Conservation (phyloP, 2,797 vertebrate genomes). For the Typhlichthys subterraneus region DNA sequence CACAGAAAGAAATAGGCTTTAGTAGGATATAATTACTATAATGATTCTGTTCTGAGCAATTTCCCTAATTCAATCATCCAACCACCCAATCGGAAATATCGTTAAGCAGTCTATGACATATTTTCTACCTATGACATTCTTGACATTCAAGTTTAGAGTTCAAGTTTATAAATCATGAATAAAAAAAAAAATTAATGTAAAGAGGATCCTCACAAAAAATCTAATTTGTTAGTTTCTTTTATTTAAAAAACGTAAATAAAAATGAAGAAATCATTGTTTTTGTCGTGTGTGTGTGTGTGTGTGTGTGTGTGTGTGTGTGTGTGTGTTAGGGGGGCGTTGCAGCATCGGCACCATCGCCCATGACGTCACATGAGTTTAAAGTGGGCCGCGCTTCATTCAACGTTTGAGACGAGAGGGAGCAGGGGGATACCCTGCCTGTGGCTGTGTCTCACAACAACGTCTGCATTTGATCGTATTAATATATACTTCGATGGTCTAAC, state of each 20-base stretch:
- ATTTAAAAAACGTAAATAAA: background rate
- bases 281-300: background rate
- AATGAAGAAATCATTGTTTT: background rate
- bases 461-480: slow-evolving; percentile 19
- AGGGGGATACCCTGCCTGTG: slow-evolving; percentile 30
- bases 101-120: slow-evolving; percentile 2
- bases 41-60: slow-evolving; percentile 61
- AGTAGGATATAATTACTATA: slow-evolving; percentile 55
- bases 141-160: too few species aligned
- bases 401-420: slow-evolving; percentile 51
- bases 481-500: too few species aligned
- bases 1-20: slow-evolving; percentile 47
- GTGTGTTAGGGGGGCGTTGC: slow-evolving; percentile 8
- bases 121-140: too few species aligned
- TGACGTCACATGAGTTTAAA: slow-evolving; percentile 85
- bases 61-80: slow-evolving; percentile 26
- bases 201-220: too few species aligned
- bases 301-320: background rate
- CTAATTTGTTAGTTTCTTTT: too few species aligned
- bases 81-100: slow-evolving; percentile 28
- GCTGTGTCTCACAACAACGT: slow-evolving; percentile 18
- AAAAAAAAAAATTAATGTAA: too few species aligned
- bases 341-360: slow-evolving; percentile 48
- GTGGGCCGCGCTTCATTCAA: slow-evolving; percentile 78
- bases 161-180: too few species aligned